These are phyloP conservation scores for Steinernema feltiae DNA, from an alignment of 1,140 invertebrate species.

Conservation along the genomic window DNA sequence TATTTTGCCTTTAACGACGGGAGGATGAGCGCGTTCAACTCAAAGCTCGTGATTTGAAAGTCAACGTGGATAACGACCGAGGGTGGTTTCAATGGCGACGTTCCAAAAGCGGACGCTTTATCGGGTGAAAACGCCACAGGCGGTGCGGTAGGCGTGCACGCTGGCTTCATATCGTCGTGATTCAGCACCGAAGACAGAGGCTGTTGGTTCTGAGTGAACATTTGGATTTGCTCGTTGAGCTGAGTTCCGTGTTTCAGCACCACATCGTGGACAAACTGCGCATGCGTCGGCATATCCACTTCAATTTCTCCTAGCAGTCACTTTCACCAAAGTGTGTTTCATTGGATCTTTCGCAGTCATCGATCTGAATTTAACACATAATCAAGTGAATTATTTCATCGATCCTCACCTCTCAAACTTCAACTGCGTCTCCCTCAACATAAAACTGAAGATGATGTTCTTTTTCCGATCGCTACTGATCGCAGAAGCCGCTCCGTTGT, in stretches of 20 bases:
- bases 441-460: slow-evolving; percentile 48
- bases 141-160: slow-evolving; percentile 40
- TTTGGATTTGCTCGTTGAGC: slow-evolving; percentile 19
- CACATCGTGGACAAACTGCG: slow-evolving; percentile 51
- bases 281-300: slow-evolving; percentile 52
- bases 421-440: slow-evolving; percentile 27
- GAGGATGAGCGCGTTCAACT: slow-evolving; percentile 65
- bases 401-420: too few species aligned
- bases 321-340: slow-evolving; percentile 13
- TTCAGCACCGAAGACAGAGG: slow-evolving; percentile 7
- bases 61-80: slow-evolving; percentile 36
- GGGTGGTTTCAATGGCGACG: not conserved
- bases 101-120: not conserved
- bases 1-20: slow-evolving; percentile 93
- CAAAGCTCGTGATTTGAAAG: slow-evolving; percentile 44
- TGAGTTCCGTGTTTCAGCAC: slow-evolving; percentile 35
- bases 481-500: slow-evolving; percentile 12
- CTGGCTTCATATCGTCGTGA: slow-evolving; percentile 1
- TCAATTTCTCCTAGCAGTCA: slow-evolving; percentile 40
- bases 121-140: not conserved
- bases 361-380: too few species aligned
- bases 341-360: not conserved
- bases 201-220: slow-evolving; percentile 23
- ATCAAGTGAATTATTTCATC: too few species aligned
- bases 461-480: slow-evolving; percentile 29